Evolutionary conservation across 2,797 vertebrate species (phyloP).

Genomic region (Xenopus petersii): DNA sequence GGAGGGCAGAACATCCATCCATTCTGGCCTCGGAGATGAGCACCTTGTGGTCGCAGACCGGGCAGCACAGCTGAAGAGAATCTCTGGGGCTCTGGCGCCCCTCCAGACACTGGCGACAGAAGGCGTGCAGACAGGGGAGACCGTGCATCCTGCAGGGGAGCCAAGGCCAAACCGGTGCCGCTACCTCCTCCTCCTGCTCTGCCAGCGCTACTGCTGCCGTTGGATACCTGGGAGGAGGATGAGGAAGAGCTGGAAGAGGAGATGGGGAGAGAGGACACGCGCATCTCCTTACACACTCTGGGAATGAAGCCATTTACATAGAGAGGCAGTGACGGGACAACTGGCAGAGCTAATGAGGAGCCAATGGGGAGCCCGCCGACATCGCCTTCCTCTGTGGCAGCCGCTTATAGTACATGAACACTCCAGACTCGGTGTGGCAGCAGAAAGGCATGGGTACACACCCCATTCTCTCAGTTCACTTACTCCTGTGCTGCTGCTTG

Average conservation of each 20-base stretch:
- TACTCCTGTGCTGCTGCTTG: conserved; percentile 28
- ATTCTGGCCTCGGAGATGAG: conserved; percentile 73
- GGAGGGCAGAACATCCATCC: conserved; percentile 79
- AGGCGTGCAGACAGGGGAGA: conserved; percentile 86
- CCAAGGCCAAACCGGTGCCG: conserved; percentile 59
- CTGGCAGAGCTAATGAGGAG: too few species aligned
- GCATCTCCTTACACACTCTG: too few species aligned
- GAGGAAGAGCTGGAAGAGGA: too few species aligned
- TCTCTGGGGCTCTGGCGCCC: conserved; percentile 58
- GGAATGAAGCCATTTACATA: too few species aligned
- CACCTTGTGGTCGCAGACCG: too few species aligned
- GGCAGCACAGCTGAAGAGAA: too few species aligned
- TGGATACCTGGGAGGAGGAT: too few species aligned
- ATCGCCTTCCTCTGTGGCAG: too few species aligned
- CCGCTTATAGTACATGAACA: background rate
- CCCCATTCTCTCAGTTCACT: background rate
- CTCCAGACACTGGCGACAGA: conserved; percentile 89
- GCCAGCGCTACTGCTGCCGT: too few species aligned
- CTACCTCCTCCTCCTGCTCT: conserved; percentile 43
- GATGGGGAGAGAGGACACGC: too few species aligned
- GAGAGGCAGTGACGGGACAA: too few species aligned
- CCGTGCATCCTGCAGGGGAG: conserved; percentile 80
- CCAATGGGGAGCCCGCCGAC: too few species aligned
- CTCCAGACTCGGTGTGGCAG: background rate
- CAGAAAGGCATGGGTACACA: conserved; percentile 3